A percentile compares a stretch with the other conserved stretches of the same genome.
Conservation (phyloP, 2,888 invertebrate genomes). For the Pycnomerus fuliginosus region DNA sequence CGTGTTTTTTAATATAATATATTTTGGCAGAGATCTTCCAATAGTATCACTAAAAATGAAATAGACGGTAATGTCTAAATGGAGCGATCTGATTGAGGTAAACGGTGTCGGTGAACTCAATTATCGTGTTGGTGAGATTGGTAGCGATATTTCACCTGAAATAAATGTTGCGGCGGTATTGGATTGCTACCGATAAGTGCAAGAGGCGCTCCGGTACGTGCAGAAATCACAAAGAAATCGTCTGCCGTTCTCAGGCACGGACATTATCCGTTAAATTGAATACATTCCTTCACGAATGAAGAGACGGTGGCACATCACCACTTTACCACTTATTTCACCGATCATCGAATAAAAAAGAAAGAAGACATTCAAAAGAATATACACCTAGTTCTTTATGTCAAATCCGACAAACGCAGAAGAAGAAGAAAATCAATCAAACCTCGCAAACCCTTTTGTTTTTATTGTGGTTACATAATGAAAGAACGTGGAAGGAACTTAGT, state of each 20-base stretch:
- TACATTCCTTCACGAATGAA: slow-evolving; percentile 45
- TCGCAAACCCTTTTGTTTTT: too few species aligned
- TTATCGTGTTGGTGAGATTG: slow-evolving; percentile 16
- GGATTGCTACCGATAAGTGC: slow-evolving; percentile 32
- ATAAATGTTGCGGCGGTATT: slow-evolving; percentile 18
- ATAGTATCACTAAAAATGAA: too few species aligned
- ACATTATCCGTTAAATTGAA: slow-evolving; percentile 47
- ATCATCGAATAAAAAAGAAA: slow-evolving; percentile 1
- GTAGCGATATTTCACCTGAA: slow-evolving; percentile 18
- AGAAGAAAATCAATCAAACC: too few species aligned
- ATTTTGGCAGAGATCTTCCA: too few species aligned
- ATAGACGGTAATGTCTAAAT: too few species aligned
- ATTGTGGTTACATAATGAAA: too few species aligned
- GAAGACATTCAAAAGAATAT: too few species aligned
- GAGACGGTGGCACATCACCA: slow-evolving; percentile 29
- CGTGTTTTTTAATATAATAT: too few species aligned
- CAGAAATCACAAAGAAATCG: slow-evolving; percentile 44
- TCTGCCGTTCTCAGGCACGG: slow-evolving; percentile 43
- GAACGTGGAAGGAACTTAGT: too few species aligned
- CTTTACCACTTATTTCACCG: slow-evolving; percentile 9
- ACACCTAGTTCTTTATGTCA: too few species aligned
- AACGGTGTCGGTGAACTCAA: slow-evolving; percentile 22
- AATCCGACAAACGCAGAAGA: too few species aligned
- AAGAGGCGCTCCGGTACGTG: slow-evolving; percentile 37
- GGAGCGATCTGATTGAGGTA: too few species aligned